Evolutionary conservation across 2,113 vertebrate species (phyloP), one percentile per base, ranked within the genome.

Genomic region (Lipophrys pholis): DNA sequence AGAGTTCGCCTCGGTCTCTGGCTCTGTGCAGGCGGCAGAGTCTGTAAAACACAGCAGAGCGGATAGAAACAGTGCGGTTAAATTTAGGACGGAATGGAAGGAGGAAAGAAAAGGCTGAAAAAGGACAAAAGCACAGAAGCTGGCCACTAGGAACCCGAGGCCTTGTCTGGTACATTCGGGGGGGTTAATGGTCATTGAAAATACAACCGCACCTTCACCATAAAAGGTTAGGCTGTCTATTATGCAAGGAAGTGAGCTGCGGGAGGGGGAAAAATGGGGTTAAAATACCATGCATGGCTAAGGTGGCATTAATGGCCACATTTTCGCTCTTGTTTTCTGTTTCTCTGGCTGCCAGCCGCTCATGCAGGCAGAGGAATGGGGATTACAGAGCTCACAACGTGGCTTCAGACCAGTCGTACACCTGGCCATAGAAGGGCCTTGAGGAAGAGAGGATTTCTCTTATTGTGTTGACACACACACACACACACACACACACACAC

Each of bases 351-450:
- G 81, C 70, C 60, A 76, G 69, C 78, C 68, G 62, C 65, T 90
- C 86, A 87, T 83, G 88, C 85, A 76, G 54, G 65, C 55, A 77
- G 81, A 81, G 62, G 84, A 85, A 75, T 76, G 58, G 1, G 81
- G 83, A 91, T 91, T 90, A 90, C 63, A 17, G 76, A 49, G 60
- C 57, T 76, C 73, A 56, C 75, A 71, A 51, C 36, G 7, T 48
- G 45, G 80, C 72, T 60, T 85, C 53, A 60, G 59, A 82, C 62
- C 5, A 35, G 66, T 66, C 51, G 11, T 17, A 40, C 82, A 85
- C 73, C 83, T 86, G 77, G 81, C 92, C 89, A 84, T 92, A 92
- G 88, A 92, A 91, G 91, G 91, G 67, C 71, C 78, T 87, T 39
- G 6, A 78, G 74, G 76, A 83, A 77, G 70, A 56, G 40, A 75